Conservation (phyloP, 92 coral and sea anemone species). For the Heliopora coerulea region DNA sequence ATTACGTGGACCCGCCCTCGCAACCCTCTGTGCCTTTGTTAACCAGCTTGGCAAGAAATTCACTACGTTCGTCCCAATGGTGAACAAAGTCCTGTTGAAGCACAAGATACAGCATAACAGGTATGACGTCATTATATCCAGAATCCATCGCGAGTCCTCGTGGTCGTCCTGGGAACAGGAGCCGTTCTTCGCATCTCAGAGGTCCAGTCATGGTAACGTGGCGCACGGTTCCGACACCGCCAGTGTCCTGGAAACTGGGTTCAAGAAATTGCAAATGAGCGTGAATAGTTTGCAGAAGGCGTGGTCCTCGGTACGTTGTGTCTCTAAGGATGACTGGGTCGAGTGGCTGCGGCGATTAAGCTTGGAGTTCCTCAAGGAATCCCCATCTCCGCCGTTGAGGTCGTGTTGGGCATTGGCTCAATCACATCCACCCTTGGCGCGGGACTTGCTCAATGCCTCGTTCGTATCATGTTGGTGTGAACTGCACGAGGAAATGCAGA, state of each 20-base stretch:
- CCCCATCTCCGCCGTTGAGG: slow-evolving; percentile 96
- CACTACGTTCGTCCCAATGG: slow-evolving; percentile 90
- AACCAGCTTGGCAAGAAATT: slow-evolving; percentile 91
- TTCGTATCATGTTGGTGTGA: slow-evolving; percentile 99
- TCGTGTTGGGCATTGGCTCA: slow-evolving; percentile 98
- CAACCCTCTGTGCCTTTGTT: slow-evolving; percentile 86
- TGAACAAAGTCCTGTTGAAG: slow-evolving; percentile 74
- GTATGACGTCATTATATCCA: slow-evolving; percentile 41
- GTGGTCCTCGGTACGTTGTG: slow-evolving; percentile 95
- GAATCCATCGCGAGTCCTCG: slow-evolving; percentile 35
- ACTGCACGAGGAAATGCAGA: slow-evolving; percentile 94
- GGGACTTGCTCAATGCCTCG: slow-evolving; percentile 96
- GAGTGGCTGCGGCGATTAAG: slow-evolving; percentile 95
- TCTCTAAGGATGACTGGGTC: slow-evolving; percentile 98
- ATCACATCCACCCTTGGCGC: slow-evolving; percentile 97
- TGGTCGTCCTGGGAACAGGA: slow-evolving; percentile 93
- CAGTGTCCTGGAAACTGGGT: slow-evolving; percentile 90
- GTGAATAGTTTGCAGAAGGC: slow-evolving; percentile 93
- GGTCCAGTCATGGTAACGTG: slow-evolving; percentile 71
- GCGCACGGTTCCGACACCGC: slow-evolving; percentile 87
- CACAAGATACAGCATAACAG: slow-evolving; percentile 90
- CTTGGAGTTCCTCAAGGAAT: slow-evolving; percentile 90
- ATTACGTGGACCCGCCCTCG: slow-evolving; percentile 85
- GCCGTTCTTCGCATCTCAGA: slow-evolving; percentile 63
- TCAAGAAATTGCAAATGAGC: slow-evolving; percentile 90